Base-by-base conservation (phyloP, 2,113 vertebrate species). In the Baryphthengus martii region DNA sequence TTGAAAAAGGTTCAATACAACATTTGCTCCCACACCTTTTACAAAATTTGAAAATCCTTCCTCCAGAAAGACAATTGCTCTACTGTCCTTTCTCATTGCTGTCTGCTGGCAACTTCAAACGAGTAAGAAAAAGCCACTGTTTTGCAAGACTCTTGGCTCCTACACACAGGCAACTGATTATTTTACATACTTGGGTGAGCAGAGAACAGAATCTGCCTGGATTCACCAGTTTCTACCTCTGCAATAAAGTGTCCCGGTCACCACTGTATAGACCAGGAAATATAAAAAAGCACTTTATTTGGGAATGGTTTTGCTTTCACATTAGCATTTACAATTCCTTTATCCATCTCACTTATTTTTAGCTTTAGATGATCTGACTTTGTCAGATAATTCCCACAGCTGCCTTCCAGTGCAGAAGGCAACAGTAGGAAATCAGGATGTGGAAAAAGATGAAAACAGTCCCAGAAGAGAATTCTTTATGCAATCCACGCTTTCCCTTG, bases 261-360 rank as follows among this genome's bases (percentile, higher is more conserved):
- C 35, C n/a, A 68, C 0, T 42, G 45, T 37, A 74, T 7, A 68
- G 33, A 77, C 12, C 26, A 73, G 33, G 50, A 71, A 67, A 63
- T 31, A 42, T 4, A 70, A 76, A 13, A 76, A 66, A 80, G 7
- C 17, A 29, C 50, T 84, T 73, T 76, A 62, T 73, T 88, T 84
- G 59, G 20, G 13, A 88, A 59, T 21, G n/a, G n/a, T 55, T 84
- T 86, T 70, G 44, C 24, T n/a, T 93, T 93, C 47, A 53, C 37
- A 62, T 3, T 28, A 47, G 20, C 55, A 80, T 77, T 92, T 91
- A 73, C 3, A 2, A 35, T n/a, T 67, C 29, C 52, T 95, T 84
- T 94, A n/a, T 95, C 85, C 93, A 37, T 85, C 63, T 93, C 14
- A 62, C 45, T 85, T 93, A 93, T 44, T 93, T 92, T 96, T 85